Base-by-base conservation (phyloP, 53 echinoderm and acorn worm species). In the Paracentrotus lividus region DNA sequence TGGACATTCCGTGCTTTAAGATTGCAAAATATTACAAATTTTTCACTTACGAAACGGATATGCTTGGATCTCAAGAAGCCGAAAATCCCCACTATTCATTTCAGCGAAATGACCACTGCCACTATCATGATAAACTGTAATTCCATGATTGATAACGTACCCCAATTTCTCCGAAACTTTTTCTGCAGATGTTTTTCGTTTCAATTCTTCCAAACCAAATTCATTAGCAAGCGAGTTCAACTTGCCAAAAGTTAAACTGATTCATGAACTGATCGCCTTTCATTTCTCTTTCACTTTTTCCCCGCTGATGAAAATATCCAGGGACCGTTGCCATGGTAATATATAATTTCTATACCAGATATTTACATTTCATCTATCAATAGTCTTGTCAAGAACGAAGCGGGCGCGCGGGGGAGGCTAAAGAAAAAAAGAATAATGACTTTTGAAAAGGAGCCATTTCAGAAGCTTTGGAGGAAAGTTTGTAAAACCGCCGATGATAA, bases 301-400 rank as follows among this genome's bases (percentile, higher is more conserved):
- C 31, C 15, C 67, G n/a, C 34, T 12, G 67, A 67, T 31, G 15
- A 29, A 15, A 52, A 67, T 32, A 31, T 14, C 33, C 32, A 67
- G 67, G 67, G 67, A n/a, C 67, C 33, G 33, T 67, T 67, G 67
- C 33, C 67, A 33, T 33, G 16, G 32, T 33, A 67, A 67, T 3
- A 1, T 14, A 67, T 67, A 14, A 67, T 67, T 67, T 67, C 67
- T 12, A 67, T 67, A 67, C 67, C 67, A 2, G 67, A 67, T 67
- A 67, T 67, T 67, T 67, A 67, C 67, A 67, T 67, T 67, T 32
- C 67, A 67, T 67, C 67, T 67, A 67, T 67, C 67, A 67, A 2
- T 67, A 33, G 13, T 33, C 4, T n/a, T 67, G 31, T 33, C 34
- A 12, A 1, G 67, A 12, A 67, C 67, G 15, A 33, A n/a, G n/a